A percentile compares a stretch with the other conserved stretches of the same genome.
Conservation (phyloP, 2,888 invertebrate species). For the Malacosoma neustria region DNA sequence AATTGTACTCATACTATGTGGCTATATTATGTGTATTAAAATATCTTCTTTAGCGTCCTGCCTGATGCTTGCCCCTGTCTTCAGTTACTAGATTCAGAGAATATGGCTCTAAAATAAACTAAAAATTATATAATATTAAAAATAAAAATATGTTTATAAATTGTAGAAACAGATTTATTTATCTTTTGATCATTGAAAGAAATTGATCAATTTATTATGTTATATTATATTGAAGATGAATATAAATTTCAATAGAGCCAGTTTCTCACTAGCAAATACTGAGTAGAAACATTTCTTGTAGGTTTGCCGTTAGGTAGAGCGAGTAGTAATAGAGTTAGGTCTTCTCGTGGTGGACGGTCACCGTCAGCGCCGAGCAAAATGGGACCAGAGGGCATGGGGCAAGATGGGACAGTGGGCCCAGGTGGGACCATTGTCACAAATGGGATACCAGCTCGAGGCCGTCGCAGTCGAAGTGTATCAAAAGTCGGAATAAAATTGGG, state of each 20-base stretch:
- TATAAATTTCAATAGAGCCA: too few species aligned
- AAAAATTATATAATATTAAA: too few species aligned
- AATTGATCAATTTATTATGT: background rate
- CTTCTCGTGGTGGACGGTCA: conserved; percentile 63
- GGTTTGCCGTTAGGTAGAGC: conserved; percentile 80
- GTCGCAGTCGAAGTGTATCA: conserved; percentile 64
- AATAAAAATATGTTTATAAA: too few species aligned
- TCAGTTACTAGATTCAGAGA: conserved; percentile 28
- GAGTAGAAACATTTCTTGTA: conserved; percentile 63
- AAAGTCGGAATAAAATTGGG: conserved; percentile 74
- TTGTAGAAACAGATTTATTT: too few species aligned
- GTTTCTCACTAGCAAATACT: conserved; percentile 35
- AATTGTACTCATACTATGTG: too few species aligned
- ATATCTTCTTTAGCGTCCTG: conserved; percentile 34
- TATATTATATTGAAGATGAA: too few species aligned
- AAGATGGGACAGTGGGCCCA: conserved; percentile 15
- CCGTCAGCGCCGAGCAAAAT: conserved; percentile 60
- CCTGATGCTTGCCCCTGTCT: conserved; percentile 52
- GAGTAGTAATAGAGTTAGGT: conserved; percentile 74
- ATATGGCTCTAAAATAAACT: conserved; percentile 37
- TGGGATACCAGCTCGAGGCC: conserved; percentile 42
- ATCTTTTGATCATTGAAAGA: background rate
- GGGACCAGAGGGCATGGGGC: conserved; percentile 20
- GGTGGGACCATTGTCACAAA: conserved; percentile 26
- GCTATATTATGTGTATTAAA: background rate